A percentile compares a stretch with the other conserved stretches of the same genome.
phyloP scores from a whole-genome alignment of 1,140 invertebrate genomes.

The Globodera rostochiensis region DNA sequence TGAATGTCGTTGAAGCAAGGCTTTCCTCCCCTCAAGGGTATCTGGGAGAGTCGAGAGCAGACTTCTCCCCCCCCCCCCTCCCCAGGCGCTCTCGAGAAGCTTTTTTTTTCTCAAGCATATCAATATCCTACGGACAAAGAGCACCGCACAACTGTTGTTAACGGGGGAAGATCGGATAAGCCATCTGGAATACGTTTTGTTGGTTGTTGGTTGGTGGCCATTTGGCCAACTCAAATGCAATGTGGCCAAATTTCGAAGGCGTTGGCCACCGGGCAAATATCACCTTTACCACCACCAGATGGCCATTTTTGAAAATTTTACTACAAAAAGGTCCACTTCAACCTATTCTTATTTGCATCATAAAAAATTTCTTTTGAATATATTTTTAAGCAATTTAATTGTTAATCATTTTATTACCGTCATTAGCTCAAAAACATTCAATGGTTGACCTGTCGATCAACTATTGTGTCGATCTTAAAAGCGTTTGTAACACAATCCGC shows the following conservation, averaged over 20 bases:
- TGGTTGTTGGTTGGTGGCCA: neutral
- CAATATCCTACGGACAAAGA: neutral
- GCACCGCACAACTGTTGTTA: neutral
- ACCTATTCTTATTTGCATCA: too few relatives aligned
- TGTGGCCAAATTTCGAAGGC: neutral
- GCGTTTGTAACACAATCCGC: neutral
- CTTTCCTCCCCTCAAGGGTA: neutral
- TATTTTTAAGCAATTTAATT: neutral
- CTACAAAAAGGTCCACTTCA: too few relatives aligned
- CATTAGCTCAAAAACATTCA: neutral
- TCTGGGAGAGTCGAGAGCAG: neutral
- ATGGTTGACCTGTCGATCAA: constrained; percentile 26
- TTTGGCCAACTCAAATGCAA: neutral
- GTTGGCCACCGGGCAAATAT: neutral
- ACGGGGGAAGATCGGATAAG: neutral
- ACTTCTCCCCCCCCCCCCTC: neutral
- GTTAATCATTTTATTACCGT: neutral
- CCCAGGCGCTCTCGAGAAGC: neutral
- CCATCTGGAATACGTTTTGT: neutral
- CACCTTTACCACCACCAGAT: neutral
- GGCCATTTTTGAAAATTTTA: too few relatives aligned
- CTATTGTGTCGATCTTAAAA: constrained; percentile 24
- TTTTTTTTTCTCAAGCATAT: neutral
- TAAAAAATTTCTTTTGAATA: too few relatives aligned
- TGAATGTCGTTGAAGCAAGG: neutral